Evolutionary conservation across 2,888 invertebrate genomes (phyloP).

Genomic region (Agrotis exclamationis): DNA sequence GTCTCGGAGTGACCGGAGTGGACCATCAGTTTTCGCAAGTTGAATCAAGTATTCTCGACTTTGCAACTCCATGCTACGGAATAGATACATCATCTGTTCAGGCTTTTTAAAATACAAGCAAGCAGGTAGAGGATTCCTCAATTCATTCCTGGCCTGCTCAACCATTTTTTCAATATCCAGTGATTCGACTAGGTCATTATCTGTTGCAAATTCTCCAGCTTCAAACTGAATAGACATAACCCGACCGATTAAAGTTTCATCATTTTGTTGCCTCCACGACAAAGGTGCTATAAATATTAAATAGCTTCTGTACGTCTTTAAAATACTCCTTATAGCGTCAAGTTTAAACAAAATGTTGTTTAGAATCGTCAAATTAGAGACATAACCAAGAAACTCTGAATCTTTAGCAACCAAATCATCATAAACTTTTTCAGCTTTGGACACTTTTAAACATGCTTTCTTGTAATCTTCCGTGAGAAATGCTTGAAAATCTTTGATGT

Average conservation of each 20-base stretch:
- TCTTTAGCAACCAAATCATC: slow-evolving; percentile 79
- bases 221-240: slow-evolving; percentile 85
- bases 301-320: slow-evolving; percentile 85
- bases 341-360: slow-evolving; percentile 86
- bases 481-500: slow-evolving; percentile 85
- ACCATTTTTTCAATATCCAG: slow-evolving; percentile 86
- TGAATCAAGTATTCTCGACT: slow-evolving; percentile 87
- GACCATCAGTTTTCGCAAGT: slow-evolving; percentile 82
- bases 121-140: slow-evolving; percentile 78
- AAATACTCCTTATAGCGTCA: slow-evolving; percentile 82
- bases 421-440: slow-evolving; percentile 80
- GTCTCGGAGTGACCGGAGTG: slow-evolving; percentile 78
- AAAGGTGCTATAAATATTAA: slow-evolving; percentile 86
- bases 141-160: slow-evolving; percentile 81
- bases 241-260: slow-evolving; percentile 80
- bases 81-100: slow-evolving; percentile 84
- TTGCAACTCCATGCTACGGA: slow-evolving; percentile 87
- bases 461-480: slow-evolving; percentile 88
- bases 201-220: slow-evolving; percentile 81
- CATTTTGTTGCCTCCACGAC: slow-evolving; percentile 83
- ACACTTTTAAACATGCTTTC: slow-evolving; percentile 81
- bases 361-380: slow-evolving; percentile 79
- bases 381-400: slow-evolving; percentile 80
- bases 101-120: slow-evolving; percentile 80
- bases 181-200: slow-evolving; percentile 84